These are phyloP conservation scores for Disparrhopalites patrizii DNA, from an alignment of 2,888 invertebrate genomes.

Conservation along the genomic window DNA sequence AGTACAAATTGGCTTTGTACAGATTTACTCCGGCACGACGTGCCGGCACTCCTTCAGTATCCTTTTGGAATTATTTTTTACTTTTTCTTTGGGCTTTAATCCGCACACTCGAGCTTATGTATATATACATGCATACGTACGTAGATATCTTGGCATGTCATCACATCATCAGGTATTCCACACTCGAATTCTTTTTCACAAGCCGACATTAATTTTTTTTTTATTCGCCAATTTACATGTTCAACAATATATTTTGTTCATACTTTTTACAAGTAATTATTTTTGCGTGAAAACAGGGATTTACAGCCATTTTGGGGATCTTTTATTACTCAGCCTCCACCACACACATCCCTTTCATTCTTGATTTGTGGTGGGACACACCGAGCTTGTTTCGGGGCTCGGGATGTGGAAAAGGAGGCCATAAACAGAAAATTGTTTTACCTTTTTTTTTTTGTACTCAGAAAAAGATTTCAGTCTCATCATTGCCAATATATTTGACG, in stretches of 20 bases:
- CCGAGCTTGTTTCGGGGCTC: no score
- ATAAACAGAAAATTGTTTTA: neutral
- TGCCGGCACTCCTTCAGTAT: neutral
- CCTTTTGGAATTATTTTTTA: neutral
- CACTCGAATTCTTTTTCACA: neutral
- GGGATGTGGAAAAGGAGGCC: neutral
- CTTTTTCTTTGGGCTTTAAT: neutral
- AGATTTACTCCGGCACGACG: neutral
- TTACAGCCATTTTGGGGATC: no score
- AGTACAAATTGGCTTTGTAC: slow-evolving; percentile 4
- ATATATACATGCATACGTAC: neutral
- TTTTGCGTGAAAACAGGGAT: no score
- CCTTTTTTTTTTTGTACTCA: no score
- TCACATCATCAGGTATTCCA: no score
- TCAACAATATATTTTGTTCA: no score
- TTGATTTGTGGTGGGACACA: no score
- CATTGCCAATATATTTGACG: neutral
- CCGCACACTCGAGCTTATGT: no score
- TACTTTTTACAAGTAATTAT: neutral
- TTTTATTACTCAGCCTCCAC: no score
- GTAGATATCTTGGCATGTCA: neutral
- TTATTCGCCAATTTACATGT: no score
- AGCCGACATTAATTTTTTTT: neutral
- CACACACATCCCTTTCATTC: no score
- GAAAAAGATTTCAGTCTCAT: neutral